A percentile compares a stretch with the other conserved stretches of the same genome.
Conservation (phyloP, 2,888 invertebrate genomes). For the Leucania comma region DNA sequence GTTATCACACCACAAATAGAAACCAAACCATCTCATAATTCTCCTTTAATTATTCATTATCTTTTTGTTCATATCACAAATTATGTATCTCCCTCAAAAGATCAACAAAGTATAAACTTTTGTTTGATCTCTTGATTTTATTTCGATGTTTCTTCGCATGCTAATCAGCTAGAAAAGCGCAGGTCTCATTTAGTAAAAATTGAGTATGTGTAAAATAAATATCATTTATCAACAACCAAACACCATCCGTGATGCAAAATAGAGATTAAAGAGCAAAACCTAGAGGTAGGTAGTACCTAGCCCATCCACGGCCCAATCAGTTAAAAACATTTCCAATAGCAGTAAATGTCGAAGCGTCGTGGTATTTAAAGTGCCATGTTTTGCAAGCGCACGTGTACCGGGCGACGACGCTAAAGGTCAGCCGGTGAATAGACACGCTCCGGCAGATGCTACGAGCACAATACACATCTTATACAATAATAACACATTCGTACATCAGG, state of each 20-base stretch:
- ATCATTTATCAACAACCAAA: neutral
- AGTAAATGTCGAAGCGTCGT: conserved; percentile 70
- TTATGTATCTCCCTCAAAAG: too few species aligned
- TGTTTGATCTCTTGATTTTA: too few species aligned
- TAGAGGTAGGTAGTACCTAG: conserved; percentile 2
- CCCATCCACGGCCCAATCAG: conserved; percentile 30
- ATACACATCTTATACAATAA: conserved; percentile 75
- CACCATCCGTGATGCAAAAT: neutral
- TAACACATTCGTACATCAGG: conserved; percentile 60
- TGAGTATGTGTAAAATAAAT: neutral
- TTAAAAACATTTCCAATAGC: conserved; percentile 48
- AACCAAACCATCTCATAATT: neutral
- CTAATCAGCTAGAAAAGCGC: too few species aligned
- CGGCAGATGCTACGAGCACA: conserved; percentile 83
- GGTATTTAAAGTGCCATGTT: conserved; percentile 72
- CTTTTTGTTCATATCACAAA: too few species aligned
- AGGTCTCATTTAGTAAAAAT: too few species aligned
- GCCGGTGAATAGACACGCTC: conserved; percentile 78
- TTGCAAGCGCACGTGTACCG: conserved; percentile 80
- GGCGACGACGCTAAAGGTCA: conserved; percentile 81
- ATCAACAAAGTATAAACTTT: too few species aligned
- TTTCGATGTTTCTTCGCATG: too few species aligned
- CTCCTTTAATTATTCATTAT: too few species aligned
- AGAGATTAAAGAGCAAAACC: conserved; percentile 21
- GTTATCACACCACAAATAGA: neutral